Percentiles rank a stretch among this genome's conserved stretches.
Conservation (phyloP, 1,140 invertebrate species). For the Drosophila auraria region DNA sequence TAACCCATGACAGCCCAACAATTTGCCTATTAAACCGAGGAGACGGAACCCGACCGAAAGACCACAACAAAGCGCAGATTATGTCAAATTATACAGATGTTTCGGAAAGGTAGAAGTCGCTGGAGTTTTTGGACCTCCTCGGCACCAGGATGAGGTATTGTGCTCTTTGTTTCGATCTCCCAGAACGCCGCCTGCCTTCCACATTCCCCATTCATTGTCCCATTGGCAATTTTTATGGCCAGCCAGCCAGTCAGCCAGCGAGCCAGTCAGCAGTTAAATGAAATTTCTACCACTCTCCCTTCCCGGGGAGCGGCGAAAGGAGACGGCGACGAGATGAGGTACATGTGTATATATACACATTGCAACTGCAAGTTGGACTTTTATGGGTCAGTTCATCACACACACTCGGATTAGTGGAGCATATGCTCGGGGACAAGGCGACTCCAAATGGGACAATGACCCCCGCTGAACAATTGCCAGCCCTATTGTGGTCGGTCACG, state of each 20-base stretch:
- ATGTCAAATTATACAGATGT: constrained; percentile 81
- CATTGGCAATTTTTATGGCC: constrained; percentile 71
- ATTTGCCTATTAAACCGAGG: constrained; percentile 55
- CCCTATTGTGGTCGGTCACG: constrained; percentile 47
- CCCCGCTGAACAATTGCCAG: constrained; percentile 36
- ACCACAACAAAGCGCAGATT: constrained; percentile 76
- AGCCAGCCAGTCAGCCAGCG: constrained; percentile 7
- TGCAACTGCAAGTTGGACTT: constrained; percentile 59
- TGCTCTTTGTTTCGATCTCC: constrained; percentile 28
- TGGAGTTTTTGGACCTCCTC: neutral
- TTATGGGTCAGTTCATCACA: constrained; percentile 62
- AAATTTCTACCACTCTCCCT: constrained; percentile 57
- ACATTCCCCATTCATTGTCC: constrained; percentile 48
- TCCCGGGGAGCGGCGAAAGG: neutral
- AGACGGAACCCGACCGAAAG: constrained; percentile 21
- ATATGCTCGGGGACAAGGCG: constrained; percentile 50
- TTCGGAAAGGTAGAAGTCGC: constrained; percentile 52
- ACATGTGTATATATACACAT: constrained; percentile 5
- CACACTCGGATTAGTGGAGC: constrained; percentile 60
- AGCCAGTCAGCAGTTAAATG: constrained; percentile 33
- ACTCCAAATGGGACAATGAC: constrained; percentile 30
- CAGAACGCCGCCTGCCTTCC: constrained; percentile 11
- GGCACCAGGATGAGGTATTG: constrained; percentile 10
- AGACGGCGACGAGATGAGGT: neutral
- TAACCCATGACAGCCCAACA: constrained; percentile 38